phyloP scores from a whole-genome alignment of 2,797 vertebrate genomes.

The Anguilla megastoma region DNA sequence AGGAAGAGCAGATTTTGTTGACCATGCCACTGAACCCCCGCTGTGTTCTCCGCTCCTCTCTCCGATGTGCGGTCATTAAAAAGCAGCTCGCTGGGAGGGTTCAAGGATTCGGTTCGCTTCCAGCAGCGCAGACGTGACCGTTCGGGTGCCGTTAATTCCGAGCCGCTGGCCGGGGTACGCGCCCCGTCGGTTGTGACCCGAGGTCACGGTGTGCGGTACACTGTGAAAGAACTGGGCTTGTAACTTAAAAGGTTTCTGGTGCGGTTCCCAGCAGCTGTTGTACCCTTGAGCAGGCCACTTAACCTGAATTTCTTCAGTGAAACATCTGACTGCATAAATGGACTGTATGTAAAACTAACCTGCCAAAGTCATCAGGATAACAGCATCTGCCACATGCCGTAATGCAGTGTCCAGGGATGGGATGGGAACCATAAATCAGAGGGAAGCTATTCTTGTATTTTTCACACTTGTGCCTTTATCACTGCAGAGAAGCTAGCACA shows the following conservation, averaged over 20 bases:
- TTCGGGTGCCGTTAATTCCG: not conserved
- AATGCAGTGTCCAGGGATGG: not conserved
- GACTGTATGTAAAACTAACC: conserved; percentile 6
- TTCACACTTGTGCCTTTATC: not conserved
- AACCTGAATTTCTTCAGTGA: not conserved
- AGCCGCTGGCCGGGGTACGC: not conserved
- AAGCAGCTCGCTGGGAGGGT: not conserved
- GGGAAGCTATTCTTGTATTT: not conserved
- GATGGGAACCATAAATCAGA: not conserved
- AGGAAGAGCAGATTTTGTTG: not conserved
- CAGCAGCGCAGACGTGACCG: not conserved
- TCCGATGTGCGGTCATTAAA: not conserved
- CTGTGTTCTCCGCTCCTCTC: not conserved
- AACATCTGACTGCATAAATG: not conserved
- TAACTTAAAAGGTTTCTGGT: not conserved
- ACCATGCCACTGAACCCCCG: not conserved
- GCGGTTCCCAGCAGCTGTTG: not conserved
- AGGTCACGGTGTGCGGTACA: not conserved
- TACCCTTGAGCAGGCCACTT: not conserved
- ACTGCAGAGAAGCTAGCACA: not conserved
- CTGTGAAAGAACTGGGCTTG: not conserved
- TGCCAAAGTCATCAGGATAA: not conserved
- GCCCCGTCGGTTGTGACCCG: not conserved
- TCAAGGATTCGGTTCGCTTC: not conserved
- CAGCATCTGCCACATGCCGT: not conserved